A percentile compares a stretch with the other conserved stretches of the same genome.
phyloP scores from a whole-genome alignment of 2,797 vertebrate species.

The Clarias fuscus region DNA sequence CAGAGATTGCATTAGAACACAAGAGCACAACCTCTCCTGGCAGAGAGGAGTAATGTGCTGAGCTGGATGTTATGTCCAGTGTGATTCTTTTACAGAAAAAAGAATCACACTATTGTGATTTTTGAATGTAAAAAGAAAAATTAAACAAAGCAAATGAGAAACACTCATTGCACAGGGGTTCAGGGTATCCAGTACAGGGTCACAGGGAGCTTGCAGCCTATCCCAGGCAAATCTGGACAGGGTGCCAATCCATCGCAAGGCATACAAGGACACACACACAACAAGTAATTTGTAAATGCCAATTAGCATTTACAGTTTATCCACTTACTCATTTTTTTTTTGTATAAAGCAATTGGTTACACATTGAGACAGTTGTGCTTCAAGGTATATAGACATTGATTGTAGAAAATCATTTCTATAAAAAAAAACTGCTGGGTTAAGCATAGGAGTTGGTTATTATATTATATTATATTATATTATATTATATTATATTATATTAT shows the following conservation, averaged over 20 bases:
- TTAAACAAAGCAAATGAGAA: neutral
- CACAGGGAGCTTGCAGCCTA: too few relatives aligned
- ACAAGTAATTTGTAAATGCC: too few relatives aligned
- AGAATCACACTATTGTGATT: neutral
- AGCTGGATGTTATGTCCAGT: neutral
- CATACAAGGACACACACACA: too few relatives aligned
- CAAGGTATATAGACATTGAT: neutral
- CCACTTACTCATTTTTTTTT: neutral
- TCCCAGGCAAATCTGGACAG: too few relatives aligned
- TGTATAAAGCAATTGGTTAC: neutral
- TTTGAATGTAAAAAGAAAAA: neutral
- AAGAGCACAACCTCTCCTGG: neutral
- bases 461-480: too few relatives aligned
- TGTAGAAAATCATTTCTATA: neutral
- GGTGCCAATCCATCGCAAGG: too few relatives aligned
- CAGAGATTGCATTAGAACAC: neutral
- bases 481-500: too few relatives aligned
- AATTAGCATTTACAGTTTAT: too few relatives aligned
- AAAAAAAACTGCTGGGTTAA: neutral
- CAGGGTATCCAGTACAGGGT: too few relatives aligned
- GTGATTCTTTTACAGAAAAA: neutral
- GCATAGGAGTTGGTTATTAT: too few relatives aligned
- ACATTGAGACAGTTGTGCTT: neutral
- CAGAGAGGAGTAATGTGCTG: neutral
- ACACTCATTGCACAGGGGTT: neutral